A percentile compares a stretch with the other conserved stretches of the same genome.
phyloP scores from a whole-genome alignment of 2,888 invertebrate genomes.

The Macaria notata region DNA sequence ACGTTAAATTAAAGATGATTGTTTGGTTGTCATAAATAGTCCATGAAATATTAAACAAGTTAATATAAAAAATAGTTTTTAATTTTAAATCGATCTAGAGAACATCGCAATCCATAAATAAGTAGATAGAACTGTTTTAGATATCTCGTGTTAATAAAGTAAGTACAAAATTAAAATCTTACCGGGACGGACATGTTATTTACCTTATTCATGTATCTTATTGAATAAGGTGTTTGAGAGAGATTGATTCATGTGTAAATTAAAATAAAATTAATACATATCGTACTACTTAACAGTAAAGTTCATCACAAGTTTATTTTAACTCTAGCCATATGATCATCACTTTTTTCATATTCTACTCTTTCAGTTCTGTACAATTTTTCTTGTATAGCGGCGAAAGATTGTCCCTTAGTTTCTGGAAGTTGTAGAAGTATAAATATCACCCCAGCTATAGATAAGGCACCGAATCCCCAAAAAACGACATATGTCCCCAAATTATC shows the following conservation, averaged over 20 bases:
- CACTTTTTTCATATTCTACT: conserved; percentile 62
- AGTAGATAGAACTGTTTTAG: too few relatives aligned
- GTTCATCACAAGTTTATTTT: conserved; percentile 54
- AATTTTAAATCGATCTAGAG: too few relatives aligned
- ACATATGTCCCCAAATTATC: conserved; percentile 75
- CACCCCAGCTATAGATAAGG: conserved; percentile 74
- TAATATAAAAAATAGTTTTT: too few relatives aligned
- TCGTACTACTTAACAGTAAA: neutral
- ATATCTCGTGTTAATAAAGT: too few relatives aligned
- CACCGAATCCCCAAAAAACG: conserved; percentile 81
- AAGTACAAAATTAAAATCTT: neutral
- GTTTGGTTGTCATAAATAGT: too few relatives aligned
- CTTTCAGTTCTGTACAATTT: conserved; percentile 64
- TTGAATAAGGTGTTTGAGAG: too few relatives aligned
- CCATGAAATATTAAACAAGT: too few relatives aligned
- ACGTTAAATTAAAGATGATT: too few relatives aligned
- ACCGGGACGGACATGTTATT: neutral
- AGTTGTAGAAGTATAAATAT: conserved; percentile 76
- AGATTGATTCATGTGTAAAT: too few relatives aligned
- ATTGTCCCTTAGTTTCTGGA: conserved; percentile 84
- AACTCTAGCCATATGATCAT: conserved; percentile 59
- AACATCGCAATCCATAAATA: too few relatives aligned
- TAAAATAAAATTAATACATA: too few relatives aligned
- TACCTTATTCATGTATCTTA: neutral
- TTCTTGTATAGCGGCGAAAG: conserved; percentile 82